Percentiles rank a stretch among this genome's conserved stretches.
phyloP scores from a whole-genome alignment of 2,113 vertebrate genomes.

The Coryphaenoides rupestris region DNA sequence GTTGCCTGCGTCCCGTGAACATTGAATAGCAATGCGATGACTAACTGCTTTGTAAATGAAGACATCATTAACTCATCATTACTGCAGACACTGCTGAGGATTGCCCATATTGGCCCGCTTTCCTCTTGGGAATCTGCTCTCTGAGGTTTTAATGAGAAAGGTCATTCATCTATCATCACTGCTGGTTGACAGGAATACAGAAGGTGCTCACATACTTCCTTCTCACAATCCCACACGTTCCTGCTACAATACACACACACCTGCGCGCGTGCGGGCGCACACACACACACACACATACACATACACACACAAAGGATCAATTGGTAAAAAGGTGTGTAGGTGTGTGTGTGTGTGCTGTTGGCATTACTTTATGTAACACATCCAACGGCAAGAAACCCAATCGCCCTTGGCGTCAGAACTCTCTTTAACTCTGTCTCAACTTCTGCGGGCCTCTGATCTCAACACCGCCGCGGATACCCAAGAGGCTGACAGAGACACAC shows the following conservation, averaged over 20 bases:
- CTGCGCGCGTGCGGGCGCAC: no score
- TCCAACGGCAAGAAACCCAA: not conserved
- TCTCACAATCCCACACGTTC: no score
- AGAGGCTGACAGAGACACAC: slow-evolving; percentile 9
- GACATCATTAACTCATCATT: not conserved
- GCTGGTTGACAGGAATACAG: no score
- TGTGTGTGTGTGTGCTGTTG: not conserved
- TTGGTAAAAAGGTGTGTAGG: not conserved
- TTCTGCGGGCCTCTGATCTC: not conserved
- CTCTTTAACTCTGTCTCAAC: not conserved
- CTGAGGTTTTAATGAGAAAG: not conserved
- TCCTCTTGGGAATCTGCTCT: not conserved
- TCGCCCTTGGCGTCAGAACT: not conserved
- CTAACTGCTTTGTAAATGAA: slow-evolving; percentile 5
- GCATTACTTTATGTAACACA: not conserved
- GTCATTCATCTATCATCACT: not conserved
- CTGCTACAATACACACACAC: no score
- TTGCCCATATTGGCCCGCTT: slow-evolving; percentile 7
- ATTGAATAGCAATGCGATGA: slow-evolving; percentile 10
- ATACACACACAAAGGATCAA: no score
- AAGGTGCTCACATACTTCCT: no score
- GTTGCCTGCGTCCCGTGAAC: no score
- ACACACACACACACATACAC: no score
- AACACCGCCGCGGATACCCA: not conserved
- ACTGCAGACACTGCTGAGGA: slow-evolving; percentile 11